Evolutionary conservation across 1,140 invertebrate species (phyloP).

Genomic region (Drosophila nasuta): DNA sequence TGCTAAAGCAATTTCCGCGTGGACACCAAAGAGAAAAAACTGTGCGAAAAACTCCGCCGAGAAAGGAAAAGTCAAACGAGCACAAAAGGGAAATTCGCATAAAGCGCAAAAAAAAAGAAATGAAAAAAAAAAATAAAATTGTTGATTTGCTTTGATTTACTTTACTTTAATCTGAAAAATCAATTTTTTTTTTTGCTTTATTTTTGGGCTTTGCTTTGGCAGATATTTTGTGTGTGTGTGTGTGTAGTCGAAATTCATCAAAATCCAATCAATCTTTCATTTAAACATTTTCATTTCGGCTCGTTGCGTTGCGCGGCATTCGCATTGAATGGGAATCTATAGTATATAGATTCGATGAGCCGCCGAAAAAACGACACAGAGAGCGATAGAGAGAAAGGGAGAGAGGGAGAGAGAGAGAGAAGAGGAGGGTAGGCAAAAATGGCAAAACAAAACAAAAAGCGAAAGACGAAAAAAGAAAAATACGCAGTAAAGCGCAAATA

Average conservation of each 20-base stretch:
- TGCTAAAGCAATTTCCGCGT: slow-evolving; percentile 33
- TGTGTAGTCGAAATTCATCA: slow-evolving; percentile 76
- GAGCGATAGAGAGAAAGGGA: neutral
- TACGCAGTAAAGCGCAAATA: slow-evolving; percentile 78
- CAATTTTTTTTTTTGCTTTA: slow-evolving; percentile 29
- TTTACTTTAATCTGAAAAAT: slow-evolving; percentile 73
- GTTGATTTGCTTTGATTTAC: slow-evolving; percentile 59
- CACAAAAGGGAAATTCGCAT: slow-evolving; percentile 34
- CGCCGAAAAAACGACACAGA: neutral
- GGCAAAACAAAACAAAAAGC: slow-evolving; percentile 42
- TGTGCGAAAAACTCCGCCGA: neutral
- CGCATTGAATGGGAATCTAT: slow-evolving; percentile 70
- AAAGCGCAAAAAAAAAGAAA: neutral
- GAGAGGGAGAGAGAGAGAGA: neutral
- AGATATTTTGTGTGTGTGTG: slow-evolving; percentile 35
- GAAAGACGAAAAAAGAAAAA: slow-evolving; percentile 42
- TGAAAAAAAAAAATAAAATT: slow-evolving; percentile 7
- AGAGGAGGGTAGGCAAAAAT: slow-evolving; percentile 33
- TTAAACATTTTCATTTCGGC: slow-evolving; percentile 81
- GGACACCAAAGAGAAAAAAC: neutral
- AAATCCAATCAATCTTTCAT: slow-evolving; percentile 82
- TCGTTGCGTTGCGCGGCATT: slow-evolving; percentile 67
- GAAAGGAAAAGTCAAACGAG: slow-evolving; percentile 29
- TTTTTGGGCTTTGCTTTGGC: slow-evolving; percentile 2
- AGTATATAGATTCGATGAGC: slow-evolving; percentile 54